These are phyloP conservation scores for Chironomus riparius DNA, from an alignment of 2,888 invertebrate species.

Conservation along the genomic window DNA sequence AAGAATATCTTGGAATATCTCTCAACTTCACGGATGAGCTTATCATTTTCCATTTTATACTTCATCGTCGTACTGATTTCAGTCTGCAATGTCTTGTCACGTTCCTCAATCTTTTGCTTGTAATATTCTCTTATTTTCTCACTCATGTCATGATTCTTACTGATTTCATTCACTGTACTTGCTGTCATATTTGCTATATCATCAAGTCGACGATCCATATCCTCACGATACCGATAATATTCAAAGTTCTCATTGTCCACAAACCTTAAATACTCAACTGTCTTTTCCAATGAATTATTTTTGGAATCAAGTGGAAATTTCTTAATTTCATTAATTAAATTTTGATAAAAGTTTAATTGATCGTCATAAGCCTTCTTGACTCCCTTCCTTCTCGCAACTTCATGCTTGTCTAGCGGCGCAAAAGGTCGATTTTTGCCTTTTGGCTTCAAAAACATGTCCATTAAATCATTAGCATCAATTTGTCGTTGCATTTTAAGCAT, in stretches of 20 bases:
- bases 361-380: conserved; percentile 35
- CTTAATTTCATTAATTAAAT: conserved; percentile 34
- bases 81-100: conserved; percentile 32
- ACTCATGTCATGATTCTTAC: not conserved
- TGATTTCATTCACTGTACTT: too few relatives aligned
- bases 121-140: not conserved
- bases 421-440: conserved; percentile 35
- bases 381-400: conserved; percentile 37
- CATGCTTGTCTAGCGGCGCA: conserved; percentile 37
- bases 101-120: conserved; percentile 30
- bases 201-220: too few relatives aligned
- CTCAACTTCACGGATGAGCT: conserved; percentile 31
- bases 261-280: conserved; percentile 38
- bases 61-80: conserved; percentile 31
- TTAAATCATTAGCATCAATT: conserved; percentile 36
- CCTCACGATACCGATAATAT: too few relatives aligned
- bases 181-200: too few relatives aligned
- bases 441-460: conserved; percentile 35
- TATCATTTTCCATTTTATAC: conserved; percentile 29
- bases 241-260: conserved; percentile 39
- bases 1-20: conserved; percentile 35
- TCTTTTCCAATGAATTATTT: conserved; percentile 32
- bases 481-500: conserved; percentile 38
- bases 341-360: conserved; percentile 37
- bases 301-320: conserved; percentile 29